phyloP scores from a whole-genome alignment of 2,113 vertebrate genomes.

The Psammodynastes pulverulentus region DNA sequence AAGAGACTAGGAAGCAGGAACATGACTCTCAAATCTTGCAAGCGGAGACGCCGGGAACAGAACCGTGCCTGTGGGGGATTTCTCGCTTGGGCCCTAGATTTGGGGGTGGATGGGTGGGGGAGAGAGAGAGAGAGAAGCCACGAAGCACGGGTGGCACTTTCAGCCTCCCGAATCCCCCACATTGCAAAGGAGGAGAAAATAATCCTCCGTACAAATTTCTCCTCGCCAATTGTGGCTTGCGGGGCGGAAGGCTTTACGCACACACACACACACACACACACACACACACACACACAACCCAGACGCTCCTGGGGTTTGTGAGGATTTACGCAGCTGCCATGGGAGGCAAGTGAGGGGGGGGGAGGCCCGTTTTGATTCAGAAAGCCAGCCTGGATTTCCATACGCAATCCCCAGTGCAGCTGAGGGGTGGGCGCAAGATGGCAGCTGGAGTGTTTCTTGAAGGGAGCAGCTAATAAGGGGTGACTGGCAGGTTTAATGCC shows the following conservation, averaged over 20 bases:
- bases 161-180: neutral
- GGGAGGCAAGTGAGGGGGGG: accelerated
- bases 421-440: neutral
- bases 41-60: neutral
- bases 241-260: no score
- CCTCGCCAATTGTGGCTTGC: no score
- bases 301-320: neutral
- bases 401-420: neutral
- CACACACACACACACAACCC: neutral
- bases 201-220: neutral
- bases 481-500: neutral
- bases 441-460: neutral
- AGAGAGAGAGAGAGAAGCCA: neutral
- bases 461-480: neutral
- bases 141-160: neutral
- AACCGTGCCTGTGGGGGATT: neutral
- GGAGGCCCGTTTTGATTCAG: neutral
- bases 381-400: no score
- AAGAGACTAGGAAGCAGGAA: constrained; percentile 5
- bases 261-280: no score
- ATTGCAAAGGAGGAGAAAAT: neutral
- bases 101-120: neutral
- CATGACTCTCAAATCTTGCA: constrained; percentile 2
- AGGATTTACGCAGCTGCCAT: constrained; percentile 35
- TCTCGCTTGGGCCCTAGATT: neutral